Evolutionary conservation across 92 coral and sea anemone species (phyloP), one percentile per base, ranked within the genome.

Genomic region (Phenganax stokvisi): DNA sequence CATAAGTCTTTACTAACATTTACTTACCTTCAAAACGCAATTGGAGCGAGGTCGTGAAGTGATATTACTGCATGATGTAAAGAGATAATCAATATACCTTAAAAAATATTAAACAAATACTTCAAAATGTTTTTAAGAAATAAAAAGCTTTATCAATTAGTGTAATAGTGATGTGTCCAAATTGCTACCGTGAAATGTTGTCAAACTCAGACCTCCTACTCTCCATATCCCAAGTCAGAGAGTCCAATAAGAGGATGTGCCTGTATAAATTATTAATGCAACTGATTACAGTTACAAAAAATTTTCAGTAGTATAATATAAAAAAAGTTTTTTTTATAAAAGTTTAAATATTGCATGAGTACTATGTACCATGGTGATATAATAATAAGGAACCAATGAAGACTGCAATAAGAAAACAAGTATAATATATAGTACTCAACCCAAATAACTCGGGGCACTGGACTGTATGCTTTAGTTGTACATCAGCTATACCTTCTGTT

Each of bases 401-500:
- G 73, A 68, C 73, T 68, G 30, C 25, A 25, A 68, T 29, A 29
- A 3, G 15, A 68, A 68, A 29, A 29, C 12, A 68, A 68, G 25
- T 47, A 12, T 68, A 37, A 37, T 1, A 37, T 29, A 7, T 68
- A 68, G 54, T 29, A n/a, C 73, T 29, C 65, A 3, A 59, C 15
- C 1, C 65, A 10, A 57, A 76, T 62, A 47, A 25, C 53, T 52
- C 44, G 53, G 30, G 53, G 28, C 25, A 30, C 47, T 65, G 67
- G 63, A 11, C 71, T 52, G 71, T 80, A 55, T 67, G 58, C 81
- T 7, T 52, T n/a, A 29, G 17, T 68, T 57, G 83, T 51, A 31
- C 60, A 54, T 75, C 11, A 12, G 56, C 68, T 76, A 72, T 55
- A 87, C 90, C 92, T 87, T 79, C 92, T 87, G 53, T 89, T 89